Evolutionary conservation across 2,888 invertebrate species (phyloP).

Genomic region (Pardosa pseudoannulata): DNA sequence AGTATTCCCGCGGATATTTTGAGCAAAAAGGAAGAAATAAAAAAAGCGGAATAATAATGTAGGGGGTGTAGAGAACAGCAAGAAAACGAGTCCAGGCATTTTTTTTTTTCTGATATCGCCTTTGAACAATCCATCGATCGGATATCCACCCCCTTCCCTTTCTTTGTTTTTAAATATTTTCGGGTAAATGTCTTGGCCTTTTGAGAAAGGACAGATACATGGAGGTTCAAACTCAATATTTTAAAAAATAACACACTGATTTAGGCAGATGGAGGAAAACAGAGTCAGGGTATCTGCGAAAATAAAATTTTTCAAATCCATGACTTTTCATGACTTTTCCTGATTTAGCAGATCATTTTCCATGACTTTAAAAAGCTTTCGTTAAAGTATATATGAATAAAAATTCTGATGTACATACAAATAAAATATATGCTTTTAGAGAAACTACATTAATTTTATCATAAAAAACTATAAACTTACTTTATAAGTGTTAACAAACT

Average conservation of each 20-base stretch:
- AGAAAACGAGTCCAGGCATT: slow-evolving; percentile 15
- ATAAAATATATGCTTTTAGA: too few species aligned
- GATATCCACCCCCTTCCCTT: not conserved
- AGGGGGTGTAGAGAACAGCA: slow-evolving; percentile 23
- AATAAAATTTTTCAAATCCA: too few species aligned
- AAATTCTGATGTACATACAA: too few species aligned
- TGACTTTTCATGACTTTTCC: too few species aligned
- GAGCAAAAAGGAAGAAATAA: not conserved
- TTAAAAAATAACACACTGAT: not conserved
- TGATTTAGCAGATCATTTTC: too few species aligned
- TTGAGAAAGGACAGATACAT: not conserved
- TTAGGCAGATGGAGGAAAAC: not conserved
- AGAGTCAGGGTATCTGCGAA: not conserved
- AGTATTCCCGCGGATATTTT: slow-evolving; percentile 55
- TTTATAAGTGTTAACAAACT: too few species aligned
- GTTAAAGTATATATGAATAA: too few species aligned
- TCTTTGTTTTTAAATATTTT: slow-evolving; percentile 13
- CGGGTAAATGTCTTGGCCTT: not conserved
- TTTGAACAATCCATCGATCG: slow-evolving; percentile 61
- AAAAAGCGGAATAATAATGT: slow-evolving; percentile 20
- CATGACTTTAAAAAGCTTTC: too few species aligned
- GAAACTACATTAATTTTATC: too few species aligned
- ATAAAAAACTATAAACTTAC: too few species aligned
- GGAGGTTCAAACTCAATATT: not conserved
- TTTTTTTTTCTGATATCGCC: slow-evolving; percentile 13